Evolutionary conservation across 2,797 vertebrate species (phyloP).

Genomic region (Oceanodroma leucorhoa): DNA sequence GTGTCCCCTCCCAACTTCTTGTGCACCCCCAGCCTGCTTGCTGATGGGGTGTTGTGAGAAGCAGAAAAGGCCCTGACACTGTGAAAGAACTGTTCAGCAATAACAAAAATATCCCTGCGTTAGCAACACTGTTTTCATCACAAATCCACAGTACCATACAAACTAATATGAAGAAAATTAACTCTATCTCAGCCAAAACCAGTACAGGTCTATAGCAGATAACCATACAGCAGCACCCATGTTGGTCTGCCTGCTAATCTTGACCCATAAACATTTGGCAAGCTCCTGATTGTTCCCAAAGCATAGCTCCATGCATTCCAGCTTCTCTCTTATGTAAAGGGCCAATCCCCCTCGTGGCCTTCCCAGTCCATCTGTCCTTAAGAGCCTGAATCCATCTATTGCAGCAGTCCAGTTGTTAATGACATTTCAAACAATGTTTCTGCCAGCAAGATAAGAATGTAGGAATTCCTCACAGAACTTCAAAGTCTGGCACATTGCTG

Average conservation of each 20-base stretch:
- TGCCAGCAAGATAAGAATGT: neutral
- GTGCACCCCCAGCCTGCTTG: rapidly evolving
- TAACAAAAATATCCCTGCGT: neutral
- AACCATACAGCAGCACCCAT: neutral
- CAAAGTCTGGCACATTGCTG: neutral
- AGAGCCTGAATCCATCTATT: neutral
- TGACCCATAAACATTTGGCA: neutral
- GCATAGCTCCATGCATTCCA: neutral
- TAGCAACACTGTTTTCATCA: neutral
- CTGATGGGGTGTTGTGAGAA: neutral
- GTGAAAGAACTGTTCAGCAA: neutral
- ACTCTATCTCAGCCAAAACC: neutral
- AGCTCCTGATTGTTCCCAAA: neutral
- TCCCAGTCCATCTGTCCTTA: neutral
- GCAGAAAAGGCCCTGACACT: neutral
- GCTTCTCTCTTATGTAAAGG: neutral
- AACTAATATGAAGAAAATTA: neutral
- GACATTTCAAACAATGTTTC: neutral
- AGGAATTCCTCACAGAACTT: neutral
- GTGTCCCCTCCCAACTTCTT: neutral
- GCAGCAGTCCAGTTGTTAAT: neutral
- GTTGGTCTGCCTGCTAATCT: neutral
- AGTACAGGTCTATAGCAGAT: neutral
- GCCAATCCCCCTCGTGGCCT: neutral
- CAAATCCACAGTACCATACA: neutral